Evolutionary conservation across 1,140 invertebrate genomes (phyloP).

Genomic region (Euwallacea similis): DNA sequence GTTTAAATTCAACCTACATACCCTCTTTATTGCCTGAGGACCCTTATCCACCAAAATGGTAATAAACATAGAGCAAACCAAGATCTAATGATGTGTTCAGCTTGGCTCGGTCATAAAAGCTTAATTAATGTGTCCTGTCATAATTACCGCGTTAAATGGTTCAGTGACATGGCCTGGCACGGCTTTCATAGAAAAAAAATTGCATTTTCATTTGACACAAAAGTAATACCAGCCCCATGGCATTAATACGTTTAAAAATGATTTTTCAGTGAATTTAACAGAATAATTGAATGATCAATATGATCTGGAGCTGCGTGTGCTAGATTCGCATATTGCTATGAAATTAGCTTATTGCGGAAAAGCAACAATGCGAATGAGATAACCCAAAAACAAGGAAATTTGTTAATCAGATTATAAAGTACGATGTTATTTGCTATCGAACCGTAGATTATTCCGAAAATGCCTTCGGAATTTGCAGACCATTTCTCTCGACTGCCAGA

Average conservation of each 20-base stretch:
- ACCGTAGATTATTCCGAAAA: slow-evolving; percentile 38
- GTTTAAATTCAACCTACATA: slow-evolving; percentile 3
- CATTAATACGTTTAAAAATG: no score
- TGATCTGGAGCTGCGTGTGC: no score
- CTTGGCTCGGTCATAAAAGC: slow-evolving; percentile 13
- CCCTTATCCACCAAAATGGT: slow-evolving; percentile 23
- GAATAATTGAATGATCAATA: no score
- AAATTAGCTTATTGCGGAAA: no score
- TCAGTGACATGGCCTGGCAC: slow-evolving; percentile 4
- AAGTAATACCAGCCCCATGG: no score
- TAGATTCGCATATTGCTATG: no score
- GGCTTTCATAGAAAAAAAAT: no score
- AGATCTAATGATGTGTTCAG: slow-evolving; percentile 27
- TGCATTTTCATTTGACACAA: no score
- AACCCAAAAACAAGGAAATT: slow-evolving; percentile 38
- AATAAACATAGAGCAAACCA: slow-evolving; percentile 27
- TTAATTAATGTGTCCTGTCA: slow-evolving; percentile 23
- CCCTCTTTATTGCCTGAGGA: slow-evolving; percentile 21
- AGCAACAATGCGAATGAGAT: slow-evolving; percentile 36
- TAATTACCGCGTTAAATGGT: slow-evolving; percentile 10
- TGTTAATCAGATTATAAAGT: slow-evolving; percentile 43
- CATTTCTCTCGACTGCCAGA: slow-evolving; percentile 24
- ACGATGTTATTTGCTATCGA: slow-evolving; percentile 43
- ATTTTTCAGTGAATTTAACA: no score
- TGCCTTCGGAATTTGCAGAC: slow-evolving; percentile 41